These are phyloP conservation scores for Myoxocephalus aenaeus DNA, from an alignment of 2,797 vertebrate species.

Conservation along the genomic window DNA sequence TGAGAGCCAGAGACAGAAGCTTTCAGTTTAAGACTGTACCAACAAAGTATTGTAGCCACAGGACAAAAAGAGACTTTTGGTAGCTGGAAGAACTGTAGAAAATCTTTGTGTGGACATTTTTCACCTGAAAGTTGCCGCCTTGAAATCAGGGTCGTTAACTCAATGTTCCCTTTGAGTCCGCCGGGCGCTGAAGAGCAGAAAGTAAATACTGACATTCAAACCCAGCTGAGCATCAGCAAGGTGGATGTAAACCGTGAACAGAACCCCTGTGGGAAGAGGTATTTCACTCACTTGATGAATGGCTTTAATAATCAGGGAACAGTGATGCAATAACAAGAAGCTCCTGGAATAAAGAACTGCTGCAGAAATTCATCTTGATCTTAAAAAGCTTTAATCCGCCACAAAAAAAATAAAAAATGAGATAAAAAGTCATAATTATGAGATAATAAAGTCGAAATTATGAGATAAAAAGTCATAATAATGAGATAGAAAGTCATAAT, in stretches of 20 bases:
- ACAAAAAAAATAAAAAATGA: no score
- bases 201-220: conserved; percentile 53
- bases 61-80: conserved; percentile 6
- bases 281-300: conserved; percentile 75
- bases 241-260: conserved; percentile 63
- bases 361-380: conserved; percentile 62
- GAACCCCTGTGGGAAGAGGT: conserved; percentile 37
- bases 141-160: conserved; percentile 60
- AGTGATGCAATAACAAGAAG: conserved; percentile 42
- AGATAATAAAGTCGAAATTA: no score
- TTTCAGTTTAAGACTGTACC: conserved; percentile 12
- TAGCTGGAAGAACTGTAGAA: conserved; percentile 19
- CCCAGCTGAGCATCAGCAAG: conserved; percentile 32
- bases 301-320: conserved; percentile 68
- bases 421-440: no score
- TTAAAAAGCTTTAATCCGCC: conserved; percentile 48
- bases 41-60: not conserved
- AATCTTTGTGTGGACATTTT: conserved; percentile 56
- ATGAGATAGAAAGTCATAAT: no score
- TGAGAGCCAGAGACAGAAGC: conserved; percentile 12
- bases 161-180: conserved; percentile 42
- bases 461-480: no score
- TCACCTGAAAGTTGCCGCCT: conserved; percentile 44
- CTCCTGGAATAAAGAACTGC: conserved; percentile 49
- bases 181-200: conserved; percentile 32